These are phyloP conservation scores for Epizoanthus illoricatus DNA, from an alignment of 92 coral and sea anemone genomes.

Conservation along the genomic window DNA sequence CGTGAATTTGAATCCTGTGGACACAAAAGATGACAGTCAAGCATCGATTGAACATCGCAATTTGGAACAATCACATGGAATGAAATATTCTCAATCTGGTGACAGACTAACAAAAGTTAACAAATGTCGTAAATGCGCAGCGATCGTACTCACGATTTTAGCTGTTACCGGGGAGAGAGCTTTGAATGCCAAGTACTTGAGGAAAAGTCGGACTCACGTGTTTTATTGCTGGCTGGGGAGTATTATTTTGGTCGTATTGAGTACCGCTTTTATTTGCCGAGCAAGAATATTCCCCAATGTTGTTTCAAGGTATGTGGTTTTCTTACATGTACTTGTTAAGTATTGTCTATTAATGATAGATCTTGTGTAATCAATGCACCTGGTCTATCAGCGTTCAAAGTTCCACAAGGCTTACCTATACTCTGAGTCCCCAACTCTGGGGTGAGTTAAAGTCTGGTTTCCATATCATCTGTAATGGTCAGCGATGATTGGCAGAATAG, in stretches of 20 bases:
- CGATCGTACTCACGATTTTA: conserved; percentile 1
- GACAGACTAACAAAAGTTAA: not conserved
- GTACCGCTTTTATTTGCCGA: not conserved
- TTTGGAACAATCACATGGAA: conserved; percentile 1
- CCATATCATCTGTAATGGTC: too few relatives aligned
- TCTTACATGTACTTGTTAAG: too few relatives aligned
- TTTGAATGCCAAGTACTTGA: conserved; percentile 20
- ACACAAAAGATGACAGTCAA: not conserved
- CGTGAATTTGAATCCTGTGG: not conserved
- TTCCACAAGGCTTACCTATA: too few relatives aligned
- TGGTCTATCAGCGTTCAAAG: too few relatives aligned
- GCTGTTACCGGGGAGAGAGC: conserved; percentile 19
- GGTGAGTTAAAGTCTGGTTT: too few relatives aligned
- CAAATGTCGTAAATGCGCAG: conserved; percentile 2
- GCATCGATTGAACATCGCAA: not conserved
- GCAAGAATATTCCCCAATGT: not conserved
- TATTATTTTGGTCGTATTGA: conserved; percentile 6
- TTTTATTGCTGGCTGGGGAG: conserved; percentile 51
- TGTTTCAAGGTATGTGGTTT: conserved; percentile 2
- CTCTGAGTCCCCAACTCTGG: too few relatives aligned
- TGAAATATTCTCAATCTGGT: not conserved
- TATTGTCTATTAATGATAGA: too few relatives aligned
- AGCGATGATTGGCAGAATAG: too few relatives aligned
- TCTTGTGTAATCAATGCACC: too few relatives aligned
- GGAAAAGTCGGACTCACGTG: conserved; percentile 37